These are phyloP conservation scores for Eleutherodactylus coqui DNA, from an alignment of 2,797 vertebrate species.

Conservation along the genomic window DNA sequence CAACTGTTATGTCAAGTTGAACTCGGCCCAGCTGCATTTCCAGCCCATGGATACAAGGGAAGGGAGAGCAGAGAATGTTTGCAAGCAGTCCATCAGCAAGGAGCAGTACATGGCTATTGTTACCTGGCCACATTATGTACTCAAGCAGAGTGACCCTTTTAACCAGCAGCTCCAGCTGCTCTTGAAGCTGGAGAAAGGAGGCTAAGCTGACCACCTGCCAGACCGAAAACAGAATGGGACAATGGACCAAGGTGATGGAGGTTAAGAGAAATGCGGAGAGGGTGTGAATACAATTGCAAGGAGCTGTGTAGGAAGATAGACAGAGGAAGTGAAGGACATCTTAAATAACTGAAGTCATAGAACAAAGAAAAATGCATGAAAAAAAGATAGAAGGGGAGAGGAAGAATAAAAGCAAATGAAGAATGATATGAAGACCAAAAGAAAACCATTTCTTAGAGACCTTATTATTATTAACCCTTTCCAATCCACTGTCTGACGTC, in stretches of 20 bases:
- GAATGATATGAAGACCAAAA: neutral
- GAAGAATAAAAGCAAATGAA: neutral
- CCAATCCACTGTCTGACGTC: too few relatives aligned
- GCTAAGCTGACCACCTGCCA: slow-evolving; percentile 98
- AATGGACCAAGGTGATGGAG: slow-evolving; percentile 16
- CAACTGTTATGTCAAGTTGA: neutral
- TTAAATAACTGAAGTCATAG: neutral
- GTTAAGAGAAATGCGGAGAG: slow-evolving; percentile 6
- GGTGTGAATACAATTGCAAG: neutral
- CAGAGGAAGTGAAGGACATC: neutral
- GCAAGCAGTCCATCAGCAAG: slow-evolving; percentile 24
- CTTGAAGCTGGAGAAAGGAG: slow-evolving; percentile 95
- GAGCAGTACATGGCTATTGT: slow-evolving; percentile 67
- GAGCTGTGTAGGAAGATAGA: neutral
- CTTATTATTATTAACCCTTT: too few relatives aligned
- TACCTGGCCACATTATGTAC: slow-evolving; percentile 99
- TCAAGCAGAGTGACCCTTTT: slow-evolving; percentile 99
- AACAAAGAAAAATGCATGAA: neutral
- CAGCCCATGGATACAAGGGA: slow-evolving; percentile 46
- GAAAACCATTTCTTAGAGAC: neutral
- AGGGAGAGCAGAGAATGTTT: slow-evolving; percentile 13
- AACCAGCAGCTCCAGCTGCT: slow-evolving; percentile 98
- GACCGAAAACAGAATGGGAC: slow-evolving; percentile 84
- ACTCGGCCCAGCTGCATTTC: slow-evolving; percentile 43
- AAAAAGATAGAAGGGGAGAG: neutral